Evolutionary conservation across 2,797 vertebrate species (phyloP), one percentile per base, ranked within the genome.

Genomic region (Sebastes diploproa): DNA sequence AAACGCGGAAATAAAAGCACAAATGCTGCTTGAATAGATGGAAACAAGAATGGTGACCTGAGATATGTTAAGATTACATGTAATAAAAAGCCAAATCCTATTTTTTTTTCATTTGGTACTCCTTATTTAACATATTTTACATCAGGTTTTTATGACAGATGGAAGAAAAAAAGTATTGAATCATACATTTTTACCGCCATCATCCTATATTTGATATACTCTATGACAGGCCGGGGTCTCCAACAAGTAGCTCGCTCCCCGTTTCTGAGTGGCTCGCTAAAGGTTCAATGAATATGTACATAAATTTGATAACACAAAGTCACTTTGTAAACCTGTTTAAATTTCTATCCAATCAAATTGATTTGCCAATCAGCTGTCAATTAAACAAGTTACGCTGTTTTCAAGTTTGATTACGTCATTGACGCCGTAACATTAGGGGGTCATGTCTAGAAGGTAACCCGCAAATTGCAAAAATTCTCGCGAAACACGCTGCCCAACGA

Each of bases 1-100:
- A 79, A 70, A 86, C 81, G 83, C 60, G 60, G 50, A 27, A 81
- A 75, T 29, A 79, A 70, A 77, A 56, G 5, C 56, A 85, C 59
- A 34, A 76, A 77, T 6, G 29, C 55, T 23, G 62, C 34, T 64
- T 61, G 36, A 77, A 55, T 36, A 68, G 70, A 89, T 32, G 82
- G 76, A 84, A 75, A 55, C 36, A 60, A 12, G 30, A 7, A 22
- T 5, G 12, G 22, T 20, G 11, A 46, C 20, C 34, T 50, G 22
- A 34, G 36, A 36, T 14, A 20, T 29, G 23, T 67, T 50, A 27
- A 18, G 12, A 65, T 25, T 58, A 27, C 12, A 8, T 74, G 59
- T 25, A 18, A 74, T 11, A 63, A 60, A 46, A 64, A 58, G 36
- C 2, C 18, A 54, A 74, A 16, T 30, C 4, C 25, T n/a, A 7